Percentiles rank a stretch among this genome's conserved stretches.
These are phyloP conservation scores for Crotalus horridus DNA, from an alignment of 2,113 vertebrate species.

Conservation along the genomic window DNA sequence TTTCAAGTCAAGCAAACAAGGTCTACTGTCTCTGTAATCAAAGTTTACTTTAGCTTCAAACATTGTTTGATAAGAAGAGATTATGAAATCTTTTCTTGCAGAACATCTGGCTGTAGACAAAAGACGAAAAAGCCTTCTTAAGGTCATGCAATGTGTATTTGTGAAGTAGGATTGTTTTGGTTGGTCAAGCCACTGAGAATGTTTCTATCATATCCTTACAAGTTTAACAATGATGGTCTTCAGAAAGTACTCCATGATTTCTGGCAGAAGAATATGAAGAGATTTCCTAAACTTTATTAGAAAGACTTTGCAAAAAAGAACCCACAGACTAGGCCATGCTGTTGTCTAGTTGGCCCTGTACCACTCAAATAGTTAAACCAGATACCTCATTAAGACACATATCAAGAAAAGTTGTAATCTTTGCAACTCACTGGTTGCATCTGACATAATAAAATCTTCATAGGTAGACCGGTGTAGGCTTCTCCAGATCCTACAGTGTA, in stretches of 20 bases:
- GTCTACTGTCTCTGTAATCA: background rate
- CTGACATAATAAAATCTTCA: no score
- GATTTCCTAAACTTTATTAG: background rate
- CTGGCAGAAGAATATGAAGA: background rate
- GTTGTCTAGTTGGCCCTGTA: no score
- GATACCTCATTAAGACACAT: no score
- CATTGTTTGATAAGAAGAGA: constrained; percentile 13
- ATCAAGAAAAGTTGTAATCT: no score
- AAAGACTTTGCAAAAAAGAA: background rate
- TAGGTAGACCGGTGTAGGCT: no score
- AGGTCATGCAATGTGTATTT: background rate
- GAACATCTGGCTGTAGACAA: background rate
- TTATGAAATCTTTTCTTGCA: background rate
- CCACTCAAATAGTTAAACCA: no score
- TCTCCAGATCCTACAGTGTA: no score
- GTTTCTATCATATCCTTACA: background rate
- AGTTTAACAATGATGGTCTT: background rate
- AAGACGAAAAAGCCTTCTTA: background rate
- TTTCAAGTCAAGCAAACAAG: constrained; percentile 11
- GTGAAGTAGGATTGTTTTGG: background rate
- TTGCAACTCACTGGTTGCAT: no score
- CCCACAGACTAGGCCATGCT: background rate
- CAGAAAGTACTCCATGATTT: background rate
- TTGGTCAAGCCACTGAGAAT: background rate
- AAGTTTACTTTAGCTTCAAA: constrained; percentile 18